phyloP scores from a whole-genome alignment of 2,113 vertebrate genomes.

The Notiomystis cincta region DNA sequence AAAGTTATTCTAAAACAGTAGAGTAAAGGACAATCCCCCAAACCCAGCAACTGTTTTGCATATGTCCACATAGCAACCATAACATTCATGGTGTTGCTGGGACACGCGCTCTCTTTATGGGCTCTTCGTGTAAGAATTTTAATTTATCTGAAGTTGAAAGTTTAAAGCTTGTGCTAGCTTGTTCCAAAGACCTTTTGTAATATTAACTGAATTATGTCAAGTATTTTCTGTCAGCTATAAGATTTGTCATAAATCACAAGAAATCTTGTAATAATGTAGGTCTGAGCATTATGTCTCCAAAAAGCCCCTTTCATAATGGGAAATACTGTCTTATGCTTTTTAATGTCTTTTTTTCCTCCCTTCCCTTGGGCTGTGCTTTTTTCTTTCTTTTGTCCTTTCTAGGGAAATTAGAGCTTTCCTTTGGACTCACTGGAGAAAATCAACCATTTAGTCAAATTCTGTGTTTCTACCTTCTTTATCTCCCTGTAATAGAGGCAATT shows the following conservation, averaged over 20 bases:
- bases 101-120: not conserved
- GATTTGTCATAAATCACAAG: constrained; percentile 57
- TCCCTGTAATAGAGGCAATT: not conserved
- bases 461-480: not conserved
- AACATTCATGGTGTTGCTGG: not conserved
- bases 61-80: not conserved
- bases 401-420: constrained; percentile 38
- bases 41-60: not conserved
- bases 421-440: constrained; percentile 19
- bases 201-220: constrained; percentile 58
- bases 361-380: constrained; percentile 53
- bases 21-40: not conserved
- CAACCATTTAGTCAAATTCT: not conserved
- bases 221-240: constrained; percentile 45
- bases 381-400: constrained; percentile 30
- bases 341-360: constrained; percentile 47
- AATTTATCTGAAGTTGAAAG: constrained; percentile 27
- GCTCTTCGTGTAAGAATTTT: constrained; percentile 21
- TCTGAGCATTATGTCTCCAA: constrained; percentile 35
- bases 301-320: constrained; percentile 49
- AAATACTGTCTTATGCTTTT: constrained; percentile 37
- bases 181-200: constrained; percentile 34
- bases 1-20: not conserved
- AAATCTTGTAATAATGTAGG: constrained; percentile 46
- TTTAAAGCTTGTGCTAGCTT: constrained; percentile 52